Base-by-base conservation (phyloP, 1,140 invertebrate genomes). In the Aleiodes sp. region DNA sequence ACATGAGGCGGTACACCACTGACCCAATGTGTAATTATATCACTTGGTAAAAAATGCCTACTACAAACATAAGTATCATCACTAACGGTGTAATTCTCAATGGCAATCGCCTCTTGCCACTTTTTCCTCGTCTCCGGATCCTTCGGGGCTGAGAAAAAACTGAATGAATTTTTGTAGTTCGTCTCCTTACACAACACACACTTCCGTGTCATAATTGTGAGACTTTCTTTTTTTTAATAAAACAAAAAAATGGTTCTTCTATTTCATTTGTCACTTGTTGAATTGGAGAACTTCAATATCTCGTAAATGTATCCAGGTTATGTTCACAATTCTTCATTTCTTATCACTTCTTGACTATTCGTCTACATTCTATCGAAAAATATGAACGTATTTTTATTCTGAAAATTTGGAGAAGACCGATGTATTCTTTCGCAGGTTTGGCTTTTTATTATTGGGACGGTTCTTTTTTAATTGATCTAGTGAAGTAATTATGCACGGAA, bases 111-210 rank as follows among this genome's bases (percentile, higher is more conserved):
- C 46, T 77, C 72, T 73, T 83, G 75, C 84, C 84, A 85, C 60
- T 80, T 81, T 73, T 79, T 79, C 56, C 84, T 74, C 3, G 73
- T 81, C 33, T 79, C 75, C 35, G 75, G 73, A 75, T 84, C 80
- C 63, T 84, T 85, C 12, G 84, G 84, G 0, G 84, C 82, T 6
- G 84, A 85, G 70, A 84, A 85, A 19, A 85, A 85, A 61, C 83
- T 85, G 62, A 76, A 81, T 10, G 74, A 72, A 70, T 83, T 83
- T 75, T 77, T 85, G 65, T 85, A 83, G 71, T 85, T 85, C 57
- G 82, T 82, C 64, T 81, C 78, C 56, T 81, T 82, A 35, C 83
- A 85, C 39, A 85, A 61, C n/a, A 77, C 76, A 73, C 83, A 85
- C 59, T 83, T 85, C 24, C 83, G 77, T 21, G 83, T 85, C 83